Conservation (phyloP, 2,797 vertebrate species). For the Sarcoramphus papa region DNA sequence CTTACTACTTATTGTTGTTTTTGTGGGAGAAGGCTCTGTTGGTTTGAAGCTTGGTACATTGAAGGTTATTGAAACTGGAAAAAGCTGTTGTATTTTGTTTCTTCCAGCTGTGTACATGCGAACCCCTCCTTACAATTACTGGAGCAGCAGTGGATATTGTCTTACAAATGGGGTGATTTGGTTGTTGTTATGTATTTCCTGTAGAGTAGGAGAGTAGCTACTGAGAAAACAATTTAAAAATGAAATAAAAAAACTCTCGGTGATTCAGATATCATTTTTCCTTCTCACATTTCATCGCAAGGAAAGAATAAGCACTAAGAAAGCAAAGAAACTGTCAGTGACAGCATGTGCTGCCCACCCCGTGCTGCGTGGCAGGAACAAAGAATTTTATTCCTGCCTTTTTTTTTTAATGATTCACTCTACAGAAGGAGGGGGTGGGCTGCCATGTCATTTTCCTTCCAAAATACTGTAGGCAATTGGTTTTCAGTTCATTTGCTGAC, state of each 20-base stretch:
- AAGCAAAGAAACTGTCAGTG: conserved; percentile 20
- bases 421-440: not conserved
- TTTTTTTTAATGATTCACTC: not conserved
- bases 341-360: conserved; percentile 11
- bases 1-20: not conserved
- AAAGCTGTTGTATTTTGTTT: not conserved
- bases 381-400: not conserved
- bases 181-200: not conserved
- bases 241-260: not conserved
- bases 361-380: conserved; percentile 1
- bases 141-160: not conserved
- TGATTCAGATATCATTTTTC: not conserved
- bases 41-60: not conserved
- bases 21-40: not conserved
- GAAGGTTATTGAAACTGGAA: not conserved
- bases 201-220: not conserved
- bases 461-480: not conserved
- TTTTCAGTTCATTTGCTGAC: conserved; percentile 28
- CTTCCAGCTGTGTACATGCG: not conserved
- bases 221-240: not conserved
- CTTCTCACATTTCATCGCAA: not conserved
- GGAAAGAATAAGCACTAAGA: not conserved
- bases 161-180: not conserved
- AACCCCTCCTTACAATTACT: not conserved
- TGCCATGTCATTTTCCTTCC: not conserved